Base-by-base conservation (phyloP, 2,888 invertebrate species). In the Aspidiotus destructor region DNA sequence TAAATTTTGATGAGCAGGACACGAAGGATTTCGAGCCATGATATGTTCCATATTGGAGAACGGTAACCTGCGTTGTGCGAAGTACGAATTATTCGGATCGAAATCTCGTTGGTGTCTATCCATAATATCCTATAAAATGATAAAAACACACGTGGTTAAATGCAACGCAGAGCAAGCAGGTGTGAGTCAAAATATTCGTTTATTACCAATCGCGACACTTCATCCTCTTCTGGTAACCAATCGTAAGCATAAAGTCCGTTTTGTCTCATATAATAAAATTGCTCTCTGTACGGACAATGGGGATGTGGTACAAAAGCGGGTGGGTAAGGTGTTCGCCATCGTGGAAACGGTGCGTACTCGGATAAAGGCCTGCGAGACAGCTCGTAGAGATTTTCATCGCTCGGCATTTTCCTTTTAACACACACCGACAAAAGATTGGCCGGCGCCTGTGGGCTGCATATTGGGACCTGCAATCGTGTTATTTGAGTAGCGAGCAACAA, bases 371-470 rank as follows among this genome's bases (percentile, higher is more conserved):
- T 73, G 67, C 79, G 75, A 70, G 79, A 78, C 52, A 81, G 73
- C 71, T 81, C 81, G 77, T 85, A 84, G 75, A 92, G 82, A 77
- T 92, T 92, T 80, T 92, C 92, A 79, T 92, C 92, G 74, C 91
- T 91, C 73, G 92, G 90, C 73, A 87, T 88, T 76, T 89, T 85
- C 75, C 89, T 84, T 72, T 90, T 85, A 74, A 92, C 90, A 79
- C 92, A 92, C 72, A 89, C 90, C 74, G 92, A 91, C 75, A 92
- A 80, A 75, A 92, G 85, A 48, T 70, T 70, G 13, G 71, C 69
- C 8, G 71, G 67, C 13, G 65, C 69, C 73, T 86, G 86, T 72
- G 85, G 84, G 74, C 84, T 85, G 76, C 83, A 83, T 72, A 82
- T 82, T 62, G 75, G 74, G 57, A 75, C 76, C 76, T 76, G 73